Evolutionary conservation across 2,113 vertebrate genomes (phyloP), one percentile per base, ranked within the genome.

Genomic region (Cricetomys ansorgei): DNA sequence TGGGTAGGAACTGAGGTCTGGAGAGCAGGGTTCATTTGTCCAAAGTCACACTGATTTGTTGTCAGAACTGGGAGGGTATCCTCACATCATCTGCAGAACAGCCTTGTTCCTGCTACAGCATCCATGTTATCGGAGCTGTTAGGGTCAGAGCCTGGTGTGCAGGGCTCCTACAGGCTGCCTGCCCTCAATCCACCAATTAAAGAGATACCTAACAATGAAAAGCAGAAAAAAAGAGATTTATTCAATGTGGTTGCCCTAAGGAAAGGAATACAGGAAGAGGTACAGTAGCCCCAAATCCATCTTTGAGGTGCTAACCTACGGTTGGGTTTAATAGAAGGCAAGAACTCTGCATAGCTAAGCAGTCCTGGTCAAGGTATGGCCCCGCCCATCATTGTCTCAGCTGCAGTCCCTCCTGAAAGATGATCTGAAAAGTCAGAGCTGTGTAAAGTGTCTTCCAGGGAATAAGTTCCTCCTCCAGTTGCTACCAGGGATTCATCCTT

Each of bases 71-170:
- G 43, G 62, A 29, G 7, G 29, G 10, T 37, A 7, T 50, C 0
- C 31, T 27, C 19, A 37, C 2, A 17, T 31, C 29, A 17, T 65
- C 29, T 40, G 45, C 2, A 1, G 57, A 17, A 7, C 50, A 23
- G 77, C 34, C 50, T 50, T 16, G 31, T n/a, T 34, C 79, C 5
- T 8, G 15, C 3, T 0, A 9, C 2, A 5, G 9, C 17, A 3
- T 9, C 16, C 80, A 45, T 64, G 57, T 57, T 40, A 25, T 34
- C 45, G 31, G 77, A 57, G 53, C 27, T 59, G 53, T 45, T 65
- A 84, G 59, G 43, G 59, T 45, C 13, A 45, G 37, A 40, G 55
- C 23, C 37, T 84, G 27, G 57, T n/a, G n/a, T n/a, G n/a, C n/a
- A n/a, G n/a, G n/a, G n/a, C n/a, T n/a, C n/a, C n/a, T n/a, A n/a